These are phyloP conservation scores for Lacanobia oleracea DNA, from an alignment of 2,888 invertebrate genomes.

Conservation along the genomic window DNA sequence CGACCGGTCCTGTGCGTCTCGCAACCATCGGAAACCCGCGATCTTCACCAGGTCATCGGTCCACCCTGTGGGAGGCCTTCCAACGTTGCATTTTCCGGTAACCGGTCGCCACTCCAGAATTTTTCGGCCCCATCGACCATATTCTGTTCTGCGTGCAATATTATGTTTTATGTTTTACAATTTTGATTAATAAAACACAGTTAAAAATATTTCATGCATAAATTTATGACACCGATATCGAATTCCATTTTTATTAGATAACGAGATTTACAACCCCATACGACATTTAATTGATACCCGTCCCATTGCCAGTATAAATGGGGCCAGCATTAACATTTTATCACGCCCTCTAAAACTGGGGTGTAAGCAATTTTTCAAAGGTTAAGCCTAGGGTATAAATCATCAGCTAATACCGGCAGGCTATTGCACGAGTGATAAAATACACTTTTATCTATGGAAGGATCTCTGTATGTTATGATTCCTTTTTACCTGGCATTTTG, in stretches of 20 bases:
- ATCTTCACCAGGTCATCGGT: too few relatives aligned
- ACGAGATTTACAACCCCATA: constrained; percentile 9
- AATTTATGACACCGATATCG: neutral
- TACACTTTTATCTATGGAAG: constrained; percentile 49
- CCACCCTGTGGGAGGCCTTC: too few relatives aligned
- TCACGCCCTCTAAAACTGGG: constrained; percentile 53
- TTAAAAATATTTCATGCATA: neutral
- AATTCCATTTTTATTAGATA: constrained; percentile 21
- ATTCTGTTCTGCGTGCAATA: too few relatives aligned
- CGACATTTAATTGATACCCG: constrained; percentile 54
- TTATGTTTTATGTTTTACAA: too few relatives aligned
- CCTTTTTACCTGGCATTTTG: constrained; percentile 1
- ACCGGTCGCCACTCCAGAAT: too few relatives aligned
- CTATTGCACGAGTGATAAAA: constrained; percentile 64
- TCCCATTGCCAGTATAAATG: constrained; percentile 43
- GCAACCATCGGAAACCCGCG: too few relatives aligned
- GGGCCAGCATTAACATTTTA: constrained; percentile 60
- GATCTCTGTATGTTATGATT: constrained; percentile 29
- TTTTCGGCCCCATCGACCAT: too few relatives aligned
- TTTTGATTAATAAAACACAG: neutral
- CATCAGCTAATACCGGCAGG: constrained; percentile 64
- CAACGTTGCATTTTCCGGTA: too few relatives aligned
- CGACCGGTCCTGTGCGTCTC: too few relatives aligned
- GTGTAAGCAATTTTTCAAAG: constrained; percentile 66
- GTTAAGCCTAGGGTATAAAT: constrained; percentile 65